A percentile compares a stretch with the other conserved stretches of the same genome.
These are phyloP conservation scores for Apodemus speciosus DNA, from an alignment of 2,113 vertebrate genomes.

Conservation along the genomic window DNA sequence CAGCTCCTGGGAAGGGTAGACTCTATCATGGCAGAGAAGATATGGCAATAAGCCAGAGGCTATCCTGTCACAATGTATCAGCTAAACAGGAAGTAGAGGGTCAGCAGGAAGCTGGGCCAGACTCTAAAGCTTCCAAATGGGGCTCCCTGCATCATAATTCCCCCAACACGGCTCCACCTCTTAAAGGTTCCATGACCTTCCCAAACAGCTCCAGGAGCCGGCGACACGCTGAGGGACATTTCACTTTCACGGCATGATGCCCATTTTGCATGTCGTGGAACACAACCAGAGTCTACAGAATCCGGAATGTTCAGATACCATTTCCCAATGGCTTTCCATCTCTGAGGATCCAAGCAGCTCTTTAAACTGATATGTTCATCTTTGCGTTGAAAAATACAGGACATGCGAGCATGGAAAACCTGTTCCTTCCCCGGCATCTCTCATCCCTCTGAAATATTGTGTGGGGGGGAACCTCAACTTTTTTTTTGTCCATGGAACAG, in stretches of 20 bases:
- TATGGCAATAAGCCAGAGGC: neutral
- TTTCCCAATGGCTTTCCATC: neutral
- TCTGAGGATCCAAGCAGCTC: neutral
- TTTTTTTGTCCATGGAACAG: slow-evolving; percentile 80
- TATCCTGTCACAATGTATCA: neutral
- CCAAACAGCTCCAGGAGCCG: neutral
- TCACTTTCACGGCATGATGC: neutral
- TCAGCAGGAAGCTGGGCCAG: neutral
- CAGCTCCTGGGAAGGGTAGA: neutral
- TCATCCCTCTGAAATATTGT: slow-evolving; percentile 53
- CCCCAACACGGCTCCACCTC: neutral
- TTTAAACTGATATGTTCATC: neutral
- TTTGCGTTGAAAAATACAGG: neutral
- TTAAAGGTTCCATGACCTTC: neutral
- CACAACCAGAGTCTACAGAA: neutral
- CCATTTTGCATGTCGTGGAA: neutral
- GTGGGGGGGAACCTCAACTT: slow-evolving; percentile 52
- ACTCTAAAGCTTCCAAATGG: neutral
- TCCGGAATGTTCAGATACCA: neutral
- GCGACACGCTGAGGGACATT: neutral
- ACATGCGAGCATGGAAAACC: neutral
- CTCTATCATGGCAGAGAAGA: neutral
- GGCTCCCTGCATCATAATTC: neutral
- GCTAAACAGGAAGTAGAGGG: neutral
- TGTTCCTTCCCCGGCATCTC: slow-evolving; percentile 39